phyloP scores from a whole-genome alignment of 1,140 invertebrate species.

The Leptinotarsa texana region DNA sequence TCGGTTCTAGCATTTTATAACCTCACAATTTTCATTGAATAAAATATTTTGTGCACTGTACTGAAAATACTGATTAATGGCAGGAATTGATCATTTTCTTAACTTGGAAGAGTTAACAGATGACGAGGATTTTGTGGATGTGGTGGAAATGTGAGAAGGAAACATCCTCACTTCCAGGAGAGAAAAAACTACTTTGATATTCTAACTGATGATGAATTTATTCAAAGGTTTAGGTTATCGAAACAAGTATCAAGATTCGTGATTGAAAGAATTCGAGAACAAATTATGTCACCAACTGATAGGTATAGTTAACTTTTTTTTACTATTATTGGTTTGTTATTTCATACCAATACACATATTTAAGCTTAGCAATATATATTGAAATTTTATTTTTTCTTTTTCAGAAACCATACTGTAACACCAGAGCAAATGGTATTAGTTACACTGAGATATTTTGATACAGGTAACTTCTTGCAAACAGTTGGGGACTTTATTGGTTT shows the following conservation, averaged over 20 bases:
- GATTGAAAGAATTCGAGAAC: background rate
- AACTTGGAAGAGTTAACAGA: background rate
- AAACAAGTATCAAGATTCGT: background rate
- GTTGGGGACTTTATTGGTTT: slow-evolving; percentile 30
- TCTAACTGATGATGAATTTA: slow-evolving; percentile 12
- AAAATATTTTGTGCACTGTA: background rate
- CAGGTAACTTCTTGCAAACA: slow-evolving; percentile 25
- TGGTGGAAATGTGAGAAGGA: background rate
- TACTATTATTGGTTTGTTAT: background rate
- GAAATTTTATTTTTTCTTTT: no score
- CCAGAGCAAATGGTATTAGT: slow-evolving; percentile 39
- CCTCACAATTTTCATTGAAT: background rate
- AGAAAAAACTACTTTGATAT: slow-evolving; percentile 10
- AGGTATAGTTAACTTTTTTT: background rate
- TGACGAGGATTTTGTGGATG: slow-evolving; percentile 10
- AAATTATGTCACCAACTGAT: background rate
- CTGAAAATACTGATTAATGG: background rate
- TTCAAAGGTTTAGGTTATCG: slow-evolving; percentile 13
- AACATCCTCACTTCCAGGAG: background rate
- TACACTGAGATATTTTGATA: slow-evolving; percentile 27
- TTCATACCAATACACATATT: slow-evolving; percentile 1
- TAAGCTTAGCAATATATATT: background rate
- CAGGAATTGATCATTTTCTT: no score
- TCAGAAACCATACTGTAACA: no score
- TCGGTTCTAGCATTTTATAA: background rate